Percentiles rank a stretch among this genome's conserved stretches.
Evolutionary conservation across 2,797 vertebrate genomes (phyloP).

Genomic region (Arrhamphus sclerolepis): DNA sequence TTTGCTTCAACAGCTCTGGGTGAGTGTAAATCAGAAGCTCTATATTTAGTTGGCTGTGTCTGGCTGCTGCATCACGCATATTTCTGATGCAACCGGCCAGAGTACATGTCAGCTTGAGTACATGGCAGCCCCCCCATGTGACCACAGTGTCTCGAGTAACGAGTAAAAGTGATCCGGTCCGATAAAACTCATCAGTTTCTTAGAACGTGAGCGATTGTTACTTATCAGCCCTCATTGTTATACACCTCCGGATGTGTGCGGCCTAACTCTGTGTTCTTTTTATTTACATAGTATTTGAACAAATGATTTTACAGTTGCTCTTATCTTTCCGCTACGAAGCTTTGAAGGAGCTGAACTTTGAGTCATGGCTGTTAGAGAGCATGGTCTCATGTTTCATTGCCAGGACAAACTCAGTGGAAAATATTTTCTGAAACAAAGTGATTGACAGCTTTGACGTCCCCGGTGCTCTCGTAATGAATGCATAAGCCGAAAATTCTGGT

Average conservation of each 20-base stretch:
- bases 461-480: too few species aligned
- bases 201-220: neutral
- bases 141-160: constrained; percentile 32
- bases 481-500: too few species aligned
- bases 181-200: constrained; percentile 22
- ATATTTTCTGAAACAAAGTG: constrained; percentile 9
- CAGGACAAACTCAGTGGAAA: constrained; percentile 10
- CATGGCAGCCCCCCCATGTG: constrained; percentile 47
- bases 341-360: constrained; percentile 45
- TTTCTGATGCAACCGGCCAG: constrained; percentile 67
- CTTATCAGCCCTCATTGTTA: constrained; percentile 22
- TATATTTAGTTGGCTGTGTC: constrained; percentile 73
- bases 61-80: constrained; percentile 63
- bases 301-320: neutral
- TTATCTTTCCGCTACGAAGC: constrained; percentile 32
- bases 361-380: constrained; percentile 24
- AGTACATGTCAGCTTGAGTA: constrained; percentile 15
- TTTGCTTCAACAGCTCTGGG: constrained; percentile 34
- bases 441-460: constrained; percentile 1
- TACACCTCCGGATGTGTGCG: neutral
- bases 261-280: constrained; percentile 4
- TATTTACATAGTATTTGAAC: constrained; percentile 18
- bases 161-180: constrained; percentile 5
- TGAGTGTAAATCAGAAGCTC: constrained; percentile 50
- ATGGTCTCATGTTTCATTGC: constrained; percentile 33